These are phyloP conservation scores for Papilio demoleus DNA, from an alignment of 2,888 invertebrate species.

Conservation along the genomic window DNA sequence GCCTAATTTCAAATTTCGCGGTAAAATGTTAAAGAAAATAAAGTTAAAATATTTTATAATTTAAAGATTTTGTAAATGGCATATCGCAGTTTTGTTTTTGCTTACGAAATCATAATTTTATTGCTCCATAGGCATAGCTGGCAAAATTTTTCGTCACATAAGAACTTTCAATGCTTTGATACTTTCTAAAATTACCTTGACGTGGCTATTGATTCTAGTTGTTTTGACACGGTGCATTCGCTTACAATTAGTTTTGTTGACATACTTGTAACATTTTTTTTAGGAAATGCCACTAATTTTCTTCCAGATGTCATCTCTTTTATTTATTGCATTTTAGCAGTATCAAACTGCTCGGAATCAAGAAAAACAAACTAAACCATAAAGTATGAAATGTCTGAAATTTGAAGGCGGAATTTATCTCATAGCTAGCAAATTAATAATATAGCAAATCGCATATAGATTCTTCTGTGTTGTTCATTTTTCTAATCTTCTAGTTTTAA, in stretches of 20 bases:
- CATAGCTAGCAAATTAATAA: too few relatives aligned
- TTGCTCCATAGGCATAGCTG: constrained; percentile 18
- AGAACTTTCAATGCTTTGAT: constrained; percentile 22
- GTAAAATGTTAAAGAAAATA: too few relatives aligned
- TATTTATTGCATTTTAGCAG: too few relatives aligned
- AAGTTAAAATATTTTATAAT: too few relatives aligned
- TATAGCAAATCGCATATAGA: too few relatives aligned
- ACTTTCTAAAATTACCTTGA: constrained; percentile 33
- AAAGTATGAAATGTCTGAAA: too few relatives aligned
- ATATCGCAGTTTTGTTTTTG: not conserved
- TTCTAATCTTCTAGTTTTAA: not conserved
- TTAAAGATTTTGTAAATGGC: not conserved
- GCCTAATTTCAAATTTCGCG: too few relatives aligned
- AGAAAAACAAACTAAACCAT: too few relatives aligned
- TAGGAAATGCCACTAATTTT: not conserved
- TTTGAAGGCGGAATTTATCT: too few relatives aligned
- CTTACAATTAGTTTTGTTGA: constrained; percentile 5
- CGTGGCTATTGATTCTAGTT: constrained; percentile 27
- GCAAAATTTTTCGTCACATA: constrained; percentile 15
- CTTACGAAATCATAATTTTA: constrained; percentile 25
- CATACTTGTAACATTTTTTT: not conserved
- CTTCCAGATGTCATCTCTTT: too few relatives aligned
- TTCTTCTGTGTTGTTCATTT: too few relatives aligned
- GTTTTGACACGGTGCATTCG: constrained; percentile 13
- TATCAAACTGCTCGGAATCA: too few relatives aligned